Evolutionary conservation across 2,888 invertebrate species (phyloP), one percentile per base, ranked within the genome.

Genomic region (Lithosia quadra): DNA sequence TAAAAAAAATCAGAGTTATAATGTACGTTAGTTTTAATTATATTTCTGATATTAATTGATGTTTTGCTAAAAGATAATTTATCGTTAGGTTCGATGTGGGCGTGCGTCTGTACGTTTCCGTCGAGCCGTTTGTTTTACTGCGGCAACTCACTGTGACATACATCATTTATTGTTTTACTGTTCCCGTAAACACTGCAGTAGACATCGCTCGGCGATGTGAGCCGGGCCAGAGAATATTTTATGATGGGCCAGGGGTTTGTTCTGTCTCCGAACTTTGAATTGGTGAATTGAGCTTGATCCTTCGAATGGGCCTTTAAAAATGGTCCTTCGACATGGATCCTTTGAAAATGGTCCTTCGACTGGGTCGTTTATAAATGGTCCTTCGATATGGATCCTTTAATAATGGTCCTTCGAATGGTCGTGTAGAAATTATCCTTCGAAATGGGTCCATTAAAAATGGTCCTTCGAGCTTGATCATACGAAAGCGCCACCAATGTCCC

Each of bases 21-120:
- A 92, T 92, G 93, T 94, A 88, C 89, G 92, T 92, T 93, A 93
- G 93, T 91, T 93, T 93, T 93, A 93, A 93, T 94, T 92, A 93
- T 93, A 93, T 93, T 92, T 92, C 93, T 91, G 93, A 93, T 92
- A 93, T 93, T 93, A 92, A 92, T 93, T 92, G 90, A 94, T 93
- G 94, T 94, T 94, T 93, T 92, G 92, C 93, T 93, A 90, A 92
- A 91, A 93, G 91, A 93, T 92, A 87, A 92, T 92, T 93, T 92
- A 92, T 94, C 89, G 93, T 93, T 91, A 91, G 87, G 91, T 91
- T 89, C 89, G 88, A 84, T 82, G 87, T 49, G 24, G 39, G 22
- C 34, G 21, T 74, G 82, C 79, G 77, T 81, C 78, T 83, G 86
- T 84, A 79, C 63, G 85, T 2, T 7, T 34, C 2, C 21, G n/a